Evolutionary conservation across 2,888 invertebrate genomes (phyloP).

Genomic region (Cheilosia soror): DNA sequence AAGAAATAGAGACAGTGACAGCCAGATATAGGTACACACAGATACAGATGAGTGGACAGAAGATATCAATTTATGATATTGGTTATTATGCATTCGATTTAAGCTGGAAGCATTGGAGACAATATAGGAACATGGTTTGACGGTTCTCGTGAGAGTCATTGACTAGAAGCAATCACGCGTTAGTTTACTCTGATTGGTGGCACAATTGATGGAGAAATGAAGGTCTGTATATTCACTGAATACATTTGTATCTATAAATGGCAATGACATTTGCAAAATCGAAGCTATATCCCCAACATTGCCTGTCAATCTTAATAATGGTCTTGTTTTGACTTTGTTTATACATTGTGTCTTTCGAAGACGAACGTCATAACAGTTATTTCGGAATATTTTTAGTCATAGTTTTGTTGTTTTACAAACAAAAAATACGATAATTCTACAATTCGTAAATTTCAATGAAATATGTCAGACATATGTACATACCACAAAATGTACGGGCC

Average conservation of each 20-base stretch:
- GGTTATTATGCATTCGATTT: slow-evolving; percentile 53
- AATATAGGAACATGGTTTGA: slow-evolving; percentile 12
- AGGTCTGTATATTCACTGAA: slow-evolving; percentile 3
- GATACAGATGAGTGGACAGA: slow-evolving; percentile 41
- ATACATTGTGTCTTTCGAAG: not conserved
- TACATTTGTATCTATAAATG: not conserved
- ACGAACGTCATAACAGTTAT: too few species aligned
- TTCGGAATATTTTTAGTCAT: too few species aligned
- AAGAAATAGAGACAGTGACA: slow-evolving; percentile 11
- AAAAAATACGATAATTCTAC: too few species aligned
- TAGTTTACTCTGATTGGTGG: slow-evolving; percentile 37
- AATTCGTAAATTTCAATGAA: too few species aligned
- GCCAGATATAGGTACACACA: slow-evolving; percentile 14
- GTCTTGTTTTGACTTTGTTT: not conserved
- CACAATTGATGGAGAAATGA: slow-evolving; percentile 14
- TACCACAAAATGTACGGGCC: not conserved
- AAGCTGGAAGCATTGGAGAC: slow-evolving; percentile 31
- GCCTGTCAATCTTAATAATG: not conserved
- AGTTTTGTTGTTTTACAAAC: too few species aligned
- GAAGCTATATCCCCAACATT: not conserved
- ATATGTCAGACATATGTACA: not conserved
- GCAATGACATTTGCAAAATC: slow-evolving; percentile 13
- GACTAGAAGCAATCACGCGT: slow-evolving; percentile 38
- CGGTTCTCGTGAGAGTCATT: slow-evolving; percentile 36
- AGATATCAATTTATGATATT: slow-evolving; percentile 63